These are phyloP conservation scores for Monopterus albus DNA, from an alignment of 2,113 vertebrate species.

Conservation along the genomic window DNA sequence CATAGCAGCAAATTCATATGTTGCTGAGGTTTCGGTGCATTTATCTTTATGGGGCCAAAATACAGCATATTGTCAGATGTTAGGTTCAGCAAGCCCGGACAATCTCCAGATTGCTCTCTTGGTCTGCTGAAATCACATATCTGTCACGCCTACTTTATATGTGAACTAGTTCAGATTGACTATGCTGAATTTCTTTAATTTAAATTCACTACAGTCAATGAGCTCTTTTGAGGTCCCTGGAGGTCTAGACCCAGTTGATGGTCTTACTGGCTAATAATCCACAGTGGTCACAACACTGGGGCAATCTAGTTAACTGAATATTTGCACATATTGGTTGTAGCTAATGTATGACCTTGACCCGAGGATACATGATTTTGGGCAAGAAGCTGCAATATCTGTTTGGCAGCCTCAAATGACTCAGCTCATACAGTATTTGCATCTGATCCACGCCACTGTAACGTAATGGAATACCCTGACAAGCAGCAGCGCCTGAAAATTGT, in stretches of 20 bases:
- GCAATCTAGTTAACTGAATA: background rate
- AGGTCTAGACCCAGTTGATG: background rate
- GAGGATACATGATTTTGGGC: no score
- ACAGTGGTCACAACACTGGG: background rate
- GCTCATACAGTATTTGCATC: conserved; percentile 58
- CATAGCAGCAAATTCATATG: no score
- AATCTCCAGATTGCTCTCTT: no score
- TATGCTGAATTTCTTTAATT: no score
- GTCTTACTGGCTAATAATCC: conserved; percentile 3
- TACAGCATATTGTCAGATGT: no score
- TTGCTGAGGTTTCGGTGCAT: no score
- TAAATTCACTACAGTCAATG: no score
- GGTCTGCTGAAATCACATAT: background rate
- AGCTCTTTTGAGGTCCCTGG: no score
- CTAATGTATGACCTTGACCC: background rate
- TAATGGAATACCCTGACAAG: conserved; percentile 63
- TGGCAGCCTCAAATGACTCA: conserved; percentile 47
- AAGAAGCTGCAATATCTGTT: conserved; percentile 38
- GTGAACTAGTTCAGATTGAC: no score
- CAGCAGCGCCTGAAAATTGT: conserved; percentile 67
- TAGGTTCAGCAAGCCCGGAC: no score
- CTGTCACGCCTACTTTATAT: background rate
- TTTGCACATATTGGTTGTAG: background rate
- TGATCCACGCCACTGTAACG: conserved; percentile 37
- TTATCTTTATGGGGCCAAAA: no score